phyloP scores from a whole-genome alignment of 2,888 invertebrate species.

The Mythimna albipuncta region DNA sequence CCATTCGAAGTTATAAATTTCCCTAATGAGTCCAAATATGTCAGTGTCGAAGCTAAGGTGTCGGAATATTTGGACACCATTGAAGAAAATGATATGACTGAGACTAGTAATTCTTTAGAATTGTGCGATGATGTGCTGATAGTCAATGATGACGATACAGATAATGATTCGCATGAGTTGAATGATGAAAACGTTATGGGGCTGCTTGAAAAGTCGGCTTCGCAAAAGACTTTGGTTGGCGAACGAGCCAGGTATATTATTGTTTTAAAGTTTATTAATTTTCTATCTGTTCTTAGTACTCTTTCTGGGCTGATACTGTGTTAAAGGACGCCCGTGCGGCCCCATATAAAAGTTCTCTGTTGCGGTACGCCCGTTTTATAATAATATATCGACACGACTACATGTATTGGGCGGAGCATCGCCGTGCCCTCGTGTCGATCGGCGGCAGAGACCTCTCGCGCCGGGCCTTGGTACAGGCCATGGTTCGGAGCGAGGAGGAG shows the following conservation, averaged over 20 bases:
- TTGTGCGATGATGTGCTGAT: conserved; percentile 68
- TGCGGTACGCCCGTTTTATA: no score
- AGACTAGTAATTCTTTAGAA: conserved; percentile 64
- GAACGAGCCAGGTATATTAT: conserved; percentile 39
- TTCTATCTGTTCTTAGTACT: no score
- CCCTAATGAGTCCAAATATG: conserved; percentile 62
- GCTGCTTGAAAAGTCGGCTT: background rate
- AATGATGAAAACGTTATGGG: conserved; percentile 29
- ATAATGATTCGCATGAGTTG: conserved; percentile 73
- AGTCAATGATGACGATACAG: conserved; percentile 68
- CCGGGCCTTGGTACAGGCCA: no score
- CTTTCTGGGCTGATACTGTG: no score
- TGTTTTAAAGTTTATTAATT: background rate
- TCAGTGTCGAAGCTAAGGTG: conserved; percentile 58
- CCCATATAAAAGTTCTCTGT: no score
- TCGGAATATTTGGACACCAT: conserved; percentile 80
- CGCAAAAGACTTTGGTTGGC: conserved; percentile 61
- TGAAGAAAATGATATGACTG: conserved; percentile 74
- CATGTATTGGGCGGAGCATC: no score
- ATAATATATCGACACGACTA: no score
- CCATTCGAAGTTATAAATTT: conserved; percentile 78
- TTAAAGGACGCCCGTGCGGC: no score
- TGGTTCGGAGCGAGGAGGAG: no score
- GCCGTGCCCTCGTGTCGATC: no score
- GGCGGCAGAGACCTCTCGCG: no score